Percentiles rank a stretch among this genome's conserved stretches.
Conservation (phyloP, 2,797 vertebrate genomes). For the Streptopelia turtur region DNA sequence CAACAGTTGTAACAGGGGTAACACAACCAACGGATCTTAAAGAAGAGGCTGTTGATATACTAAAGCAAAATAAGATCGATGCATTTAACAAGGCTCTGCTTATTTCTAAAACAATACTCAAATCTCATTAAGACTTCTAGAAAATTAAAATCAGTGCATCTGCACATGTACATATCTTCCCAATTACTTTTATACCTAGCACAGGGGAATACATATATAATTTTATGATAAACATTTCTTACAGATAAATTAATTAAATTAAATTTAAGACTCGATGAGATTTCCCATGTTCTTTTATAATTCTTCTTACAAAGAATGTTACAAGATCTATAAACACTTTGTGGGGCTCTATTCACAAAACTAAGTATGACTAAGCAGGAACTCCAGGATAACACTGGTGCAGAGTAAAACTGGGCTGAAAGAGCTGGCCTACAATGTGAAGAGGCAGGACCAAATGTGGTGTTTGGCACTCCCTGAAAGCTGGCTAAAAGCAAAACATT, state of each 20-base stretch:
- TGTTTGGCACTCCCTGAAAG: conserved; percentile 66
- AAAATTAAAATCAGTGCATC: conserved; percentile 78
- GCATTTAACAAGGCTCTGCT: conserved; percentile 72
- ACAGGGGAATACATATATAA: conserved; percentile 81
- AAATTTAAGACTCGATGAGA: conserved; percentile 81
- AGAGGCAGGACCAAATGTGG: conserved; percentile 35
- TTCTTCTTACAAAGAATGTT: conserved; percentile 80
- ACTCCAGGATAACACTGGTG: conserved; percentile 70
- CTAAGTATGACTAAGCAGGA: conserved; percentile 74
- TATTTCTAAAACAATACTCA: conserved; percentile 75
- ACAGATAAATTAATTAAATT: conserved; percentile 89
- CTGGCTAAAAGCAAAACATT: conserved; percentile 48
- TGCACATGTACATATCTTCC: conserved; percentile 75
- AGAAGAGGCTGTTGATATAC: conserved; percentile 70
- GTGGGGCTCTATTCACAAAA: conserved; percentile 79
- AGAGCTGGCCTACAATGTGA: neutral
- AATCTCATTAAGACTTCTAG: conserved; percentile 81
- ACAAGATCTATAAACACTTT: conserved; percentile 79
- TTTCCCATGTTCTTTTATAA: conserved; percentile 79
- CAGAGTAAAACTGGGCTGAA: conserved; percentile 62
- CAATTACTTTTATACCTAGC: conserved; percentile 78
- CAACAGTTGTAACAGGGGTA: conserved; percentile 63
- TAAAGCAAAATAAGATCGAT: conserved; percentile 63
- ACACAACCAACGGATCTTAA: conserved; percentile 68
- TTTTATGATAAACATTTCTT: conserved; percentile 86